phyloP scores from a whole-genome alignment of 92 coral and sea anemone species.

The Chrysogorgia sp. region DNA sequence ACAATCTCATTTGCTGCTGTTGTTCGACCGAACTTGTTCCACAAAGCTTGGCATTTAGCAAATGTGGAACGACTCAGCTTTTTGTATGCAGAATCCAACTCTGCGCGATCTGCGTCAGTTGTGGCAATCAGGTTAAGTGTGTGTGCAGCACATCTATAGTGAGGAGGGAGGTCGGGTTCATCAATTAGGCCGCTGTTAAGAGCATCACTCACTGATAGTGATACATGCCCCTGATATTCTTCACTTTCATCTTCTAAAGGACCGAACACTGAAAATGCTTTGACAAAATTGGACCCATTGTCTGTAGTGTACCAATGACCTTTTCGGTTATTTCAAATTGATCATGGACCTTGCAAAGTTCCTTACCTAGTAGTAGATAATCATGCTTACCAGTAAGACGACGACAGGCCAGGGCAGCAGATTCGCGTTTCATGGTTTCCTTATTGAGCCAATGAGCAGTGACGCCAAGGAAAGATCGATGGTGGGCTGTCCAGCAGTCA shows the following conservation, averaged over 20 bases:
- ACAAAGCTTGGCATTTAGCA: too few species aligned
- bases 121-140: constrained; percentile 28
- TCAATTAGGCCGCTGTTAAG: too few species aligned
- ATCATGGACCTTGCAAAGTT: constrained; percentile 9
- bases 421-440: constrained; percentile 26
- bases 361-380: constrained; percentile 7
- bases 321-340: constrained; percentile 1
- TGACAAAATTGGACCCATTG: constrained; percentile 8
- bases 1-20: constrained; percentile 19
- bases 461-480: constrained; percentile 22
- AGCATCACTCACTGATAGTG: too few species aligned
- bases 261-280: too few species aligned
- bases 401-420: constrained; percentile 11
- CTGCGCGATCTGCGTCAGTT: constrained; percentile 16
- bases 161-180: constrained; percentile 27
- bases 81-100: constrained; percentile 22
- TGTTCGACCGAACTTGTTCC: constrained; percentile 8
- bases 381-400: constrained; percentile 10
- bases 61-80: constrained; percentile 26
- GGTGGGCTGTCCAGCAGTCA: constrained; percentile 31
- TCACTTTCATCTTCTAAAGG: too few species aligned
- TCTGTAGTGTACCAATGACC: constrained; percentile 7
- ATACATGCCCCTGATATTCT: too few species aligned
- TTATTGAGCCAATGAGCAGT: constrained; percentile 31
- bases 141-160: constrained; percentile 36